Percentiles rank a stretch among this genome's conserved stretches.
These are phyloP conservation scores for Salvelinus fontinalis DNA, from an alignment of 2,113 vertebrate species.

Conservation along the genomic window DNA sequence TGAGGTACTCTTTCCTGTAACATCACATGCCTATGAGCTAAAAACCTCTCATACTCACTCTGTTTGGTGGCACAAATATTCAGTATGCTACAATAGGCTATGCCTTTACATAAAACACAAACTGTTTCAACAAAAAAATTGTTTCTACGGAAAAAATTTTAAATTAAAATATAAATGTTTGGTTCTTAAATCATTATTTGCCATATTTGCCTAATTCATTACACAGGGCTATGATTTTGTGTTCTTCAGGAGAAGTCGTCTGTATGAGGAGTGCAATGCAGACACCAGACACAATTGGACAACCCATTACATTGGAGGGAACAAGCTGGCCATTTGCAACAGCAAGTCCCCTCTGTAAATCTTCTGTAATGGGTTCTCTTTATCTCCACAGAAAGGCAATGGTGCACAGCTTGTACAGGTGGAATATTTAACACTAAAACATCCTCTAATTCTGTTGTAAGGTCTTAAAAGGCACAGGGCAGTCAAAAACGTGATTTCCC, in stretches of 20 bases:
- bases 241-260: conserved; percentile 66
- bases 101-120: no score
- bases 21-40: not conserved
- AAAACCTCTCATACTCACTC: not conserved
- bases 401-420: no score
- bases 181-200: no score
- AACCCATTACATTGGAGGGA: conserved; percentile 59
- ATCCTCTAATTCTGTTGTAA: no score
- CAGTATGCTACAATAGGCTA: no score
- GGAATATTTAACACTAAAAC: no score
- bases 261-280: conserved; percentile 68
- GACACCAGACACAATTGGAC: conserved; percentile 60
- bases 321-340: conserved; percentile 67
- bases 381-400: not conserved
- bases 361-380: not conserved
- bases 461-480: no score
- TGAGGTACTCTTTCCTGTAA: conserved; percentile 52
- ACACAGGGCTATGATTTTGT: conserved; percentile 77
- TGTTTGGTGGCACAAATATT: not conserved
- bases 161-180: no score
- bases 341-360: conserved; percentile 53
- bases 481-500: no score
- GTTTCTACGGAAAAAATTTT: no score
- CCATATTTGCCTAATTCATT: no score
- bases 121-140: no score